These are phyloP conservation scores for Lysandra coridon DNA, from an alignment of 2,888 invertebrate genomes.

Conservation along the genomic window DNA sequence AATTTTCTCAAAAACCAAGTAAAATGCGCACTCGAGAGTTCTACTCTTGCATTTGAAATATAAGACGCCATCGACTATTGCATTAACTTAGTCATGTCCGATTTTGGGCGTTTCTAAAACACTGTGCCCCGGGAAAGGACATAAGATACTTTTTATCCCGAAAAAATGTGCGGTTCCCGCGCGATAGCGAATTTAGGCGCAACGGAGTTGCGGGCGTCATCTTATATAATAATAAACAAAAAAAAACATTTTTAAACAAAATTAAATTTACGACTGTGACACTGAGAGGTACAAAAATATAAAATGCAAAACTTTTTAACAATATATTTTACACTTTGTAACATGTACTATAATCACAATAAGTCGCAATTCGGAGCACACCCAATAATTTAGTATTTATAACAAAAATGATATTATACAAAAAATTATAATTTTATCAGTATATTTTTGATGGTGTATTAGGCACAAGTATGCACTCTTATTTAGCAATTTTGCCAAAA, in stretches of 20 bases:
- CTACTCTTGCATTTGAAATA: too few species aligned
- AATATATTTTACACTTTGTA: slow-evolving; percentile 60
- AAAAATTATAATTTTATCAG: slow-evolving; percentile 8
- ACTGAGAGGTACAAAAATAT: slow-evolving; percentile 70
- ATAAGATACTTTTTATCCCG: too few species aligned
- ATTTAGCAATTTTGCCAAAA: not conserved
- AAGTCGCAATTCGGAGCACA: slow-evolving; percentile 49
- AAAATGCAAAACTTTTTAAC: slow-evolving; percentile 55
- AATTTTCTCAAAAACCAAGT: too few species aligned
- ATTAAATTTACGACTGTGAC: slow-evolving; percentile 40
- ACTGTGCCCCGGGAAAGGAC: too few species aligned
- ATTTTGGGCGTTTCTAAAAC: too few species aligned
- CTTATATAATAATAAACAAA: not conserved
- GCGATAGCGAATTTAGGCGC: too few species aligned
- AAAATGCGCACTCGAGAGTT: too few species aligned
- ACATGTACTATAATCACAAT: slow-evolving; percentile 55
- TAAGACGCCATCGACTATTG: too few species aligned
- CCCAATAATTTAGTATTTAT: slow-evolving; percentile 32
- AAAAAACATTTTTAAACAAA: slow-evolving; percentile 40
- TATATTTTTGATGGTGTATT: not conserved
- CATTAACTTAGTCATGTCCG: too few species aligned
- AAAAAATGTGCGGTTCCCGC: too few species aligned
- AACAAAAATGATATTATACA: slow-evolving; percentile 22
- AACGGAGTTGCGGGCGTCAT: too few species aligned
- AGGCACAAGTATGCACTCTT: not conserved